These are phyloP conservation scores for Drosophila ezoana DNA, from an alignment of 2,888 invertebrate species.

Conservation along the genomic window DNA sequence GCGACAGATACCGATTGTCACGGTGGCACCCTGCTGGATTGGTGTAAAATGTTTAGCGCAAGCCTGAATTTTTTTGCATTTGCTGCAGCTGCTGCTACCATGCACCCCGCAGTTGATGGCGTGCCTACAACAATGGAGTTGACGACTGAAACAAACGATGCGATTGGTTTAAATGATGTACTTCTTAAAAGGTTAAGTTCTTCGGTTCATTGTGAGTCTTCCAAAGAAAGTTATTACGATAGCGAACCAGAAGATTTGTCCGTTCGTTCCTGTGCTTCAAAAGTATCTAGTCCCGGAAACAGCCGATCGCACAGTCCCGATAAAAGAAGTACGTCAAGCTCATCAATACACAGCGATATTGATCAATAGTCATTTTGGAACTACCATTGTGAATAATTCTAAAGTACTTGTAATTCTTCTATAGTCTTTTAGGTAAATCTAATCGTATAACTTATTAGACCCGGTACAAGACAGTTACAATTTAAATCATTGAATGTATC, in stretches of 20 bases:
- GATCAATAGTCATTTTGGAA: conserved; percentile 64
- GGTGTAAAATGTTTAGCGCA: conserved; percentile 90
- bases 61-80: conserved; percentile 80
- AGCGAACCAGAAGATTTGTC: conserved; percentile 84
- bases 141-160: conserved; percentile 34
- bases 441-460: conserved; percentile 19
- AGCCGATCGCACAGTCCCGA: conserved; percentile 78
- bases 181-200: conserved; percentile 86
- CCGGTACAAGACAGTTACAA: conserved; percentile 16
- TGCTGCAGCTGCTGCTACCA: conserved; percentile 75
- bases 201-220: conserved; percentile 73
- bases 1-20: conserved; percentile 39
- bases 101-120: conserved; percentile 58
- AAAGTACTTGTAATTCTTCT: conserved; percentile 22
- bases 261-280: conserved; percentile 74
- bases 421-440: conserved; percentile 25
- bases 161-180: conserved; percentile 38
- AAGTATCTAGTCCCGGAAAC: conserved; percentile 64
- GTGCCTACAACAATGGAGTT: conserved; percentile 9
- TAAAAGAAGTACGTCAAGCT: conserved; percentile 63
- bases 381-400: conserved; percentile 33
- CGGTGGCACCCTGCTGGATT: conserved; percentile 88
- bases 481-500: conserved; percentile 31
- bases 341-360: conserved; percentile 63
- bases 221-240: conserved; percentile 78